phyloP scores from a whole-genome alignment of 2,888 invertebrate genomes.

The Campopleginae sp. region DNA sequence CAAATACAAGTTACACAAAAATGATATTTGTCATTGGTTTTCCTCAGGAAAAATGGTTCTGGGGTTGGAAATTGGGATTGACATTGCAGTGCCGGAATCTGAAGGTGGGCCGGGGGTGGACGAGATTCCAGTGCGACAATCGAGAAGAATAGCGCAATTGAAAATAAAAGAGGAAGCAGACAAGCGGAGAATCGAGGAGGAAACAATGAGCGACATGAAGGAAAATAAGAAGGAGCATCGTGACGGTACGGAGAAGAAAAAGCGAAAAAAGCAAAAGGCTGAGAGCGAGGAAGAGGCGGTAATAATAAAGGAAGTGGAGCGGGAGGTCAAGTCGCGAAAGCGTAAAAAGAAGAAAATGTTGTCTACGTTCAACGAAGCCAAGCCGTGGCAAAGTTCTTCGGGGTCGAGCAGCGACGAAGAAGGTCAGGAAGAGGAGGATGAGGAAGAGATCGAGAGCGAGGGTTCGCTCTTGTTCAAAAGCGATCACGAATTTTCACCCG shows the following conservation, averaged over 20 bases:
- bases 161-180: slow-evolving; percentile 95
- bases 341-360: slow-evolving; percentile 83
- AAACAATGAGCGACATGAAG: slow-evolving; percentile 88
- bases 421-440: slow-evolving; percentile 83
- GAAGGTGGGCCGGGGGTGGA: slow-evolving; percentile 73
- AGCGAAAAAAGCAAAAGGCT: slow-evolving; percentile 69
- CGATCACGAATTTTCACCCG: slow-evolving; percentile 97
- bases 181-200: slow-evolving; percentile 90
- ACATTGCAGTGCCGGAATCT: slow-evolving; percentile 72
- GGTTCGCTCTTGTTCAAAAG: slow-evolving; percentile 87
- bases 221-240: slow-evolving; percentile 69
- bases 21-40: background rate
- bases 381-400: slow-evolving; percentile 87
- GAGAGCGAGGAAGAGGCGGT: slow-evolving; percentile 70
- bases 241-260: slow-evolving; percentile 67
- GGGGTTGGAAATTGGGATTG: slow-evolving; percentile 85
- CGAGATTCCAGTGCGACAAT: slow-evolving; percentile 89
- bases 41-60: slow-evolving; percentile 83
- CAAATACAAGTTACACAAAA: too few relatives aligned
- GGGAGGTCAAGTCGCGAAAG: slow-evolving; percentile 76
- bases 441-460: slow-evolving; percentile 84
- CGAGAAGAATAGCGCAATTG: slow-evolving; percentile 93
- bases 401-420: slow-evolving; percentile 85
- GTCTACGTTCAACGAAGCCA: slow-evolving; percentile 84
- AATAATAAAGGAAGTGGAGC: slow-evolving; percentile 66